These are phyloP conservation scores for Pollenia labialis DNA, from an alignment of 2,888 invertebrate species.

Conservation along the genomic window DNA sequence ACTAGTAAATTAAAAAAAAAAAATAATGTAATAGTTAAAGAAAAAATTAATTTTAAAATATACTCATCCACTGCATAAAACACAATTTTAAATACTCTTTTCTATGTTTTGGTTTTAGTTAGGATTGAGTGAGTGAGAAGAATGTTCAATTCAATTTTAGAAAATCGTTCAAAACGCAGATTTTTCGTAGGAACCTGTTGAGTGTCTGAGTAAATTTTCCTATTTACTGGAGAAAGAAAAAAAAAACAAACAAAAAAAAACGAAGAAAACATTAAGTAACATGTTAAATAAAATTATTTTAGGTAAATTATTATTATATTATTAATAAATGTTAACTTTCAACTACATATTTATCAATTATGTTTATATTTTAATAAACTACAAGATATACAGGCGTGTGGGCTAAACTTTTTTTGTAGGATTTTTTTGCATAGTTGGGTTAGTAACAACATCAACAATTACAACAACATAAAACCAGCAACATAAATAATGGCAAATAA, in stretches of 20 bases:
- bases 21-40: conserved; percentile 28
- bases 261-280: conserved; percentile 68
- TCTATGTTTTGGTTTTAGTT: conserved; percentile 44
- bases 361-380: conserved; percentile 13
- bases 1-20: conserved; percentile 48
- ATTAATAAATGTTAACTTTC: conserved; percentile 39
- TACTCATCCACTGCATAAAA: conserved; percentile 68
- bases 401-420: not conserved
- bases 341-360: conserved; percentile 20
- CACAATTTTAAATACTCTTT: conserved; percentile 22
- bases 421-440: conserved; percentile 32
- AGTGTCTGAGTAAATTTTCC: conserved; percentile 68
- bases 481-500: conserved; percentile 18
- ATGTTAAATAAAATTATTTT: conserved; percentile 61
- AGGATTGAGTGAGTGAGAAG: conserved; percentile 52
- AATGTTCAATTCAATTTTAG: conserved; percentile 54
- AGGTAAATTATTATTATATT: conserved; percentile 31
- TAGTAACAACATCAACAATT: conserved; percentile 46
- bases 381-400: conserved; percentile 51
- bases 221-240: conserved; percentile 71
- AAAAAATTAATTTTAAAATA: conserved; percentile 51
- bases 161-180: conserved; percentile 61
- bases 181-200: conserved; percentile 65
- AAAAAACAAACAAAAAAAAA: conserved; percentile 65
- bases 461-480: not conserved